phyloP scores from a whole-genome alignment of 2,888 invertebrate species.

The Oxyteleia sp. region DNA sequence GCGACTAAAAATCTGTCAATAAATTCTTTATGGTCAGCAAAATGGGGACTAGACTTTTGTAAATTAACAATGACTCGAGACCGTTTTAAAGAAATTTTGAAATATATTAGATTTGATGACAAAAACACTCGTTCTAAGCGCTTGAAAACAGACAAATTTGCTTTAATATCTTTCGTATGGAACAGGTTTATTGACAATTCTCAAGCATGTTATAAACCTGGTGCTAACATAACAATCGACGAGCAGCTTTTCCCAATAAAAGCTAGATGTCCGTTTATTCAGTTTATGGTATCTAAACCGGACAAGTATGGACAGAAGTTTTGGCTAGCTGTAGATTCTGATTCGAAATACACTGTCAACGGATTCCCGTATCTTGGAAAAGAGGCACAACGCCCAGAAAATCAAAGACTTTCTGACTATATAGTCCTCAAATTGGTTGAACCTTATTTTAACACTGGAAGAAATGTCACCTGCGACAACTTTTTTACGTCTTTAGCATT shows the following conservation, averaged over 20 bases:
- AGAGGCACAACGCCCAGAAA: background rate
- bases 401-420: conserved; percentile 1
- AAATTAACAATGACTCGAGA: too few species aligned
- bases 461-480: conserved; percentile 6
- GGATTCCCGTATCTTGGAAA: background rate
- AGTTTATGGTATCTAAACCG: conserved; percentile 59
- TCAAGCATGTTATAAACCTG: conserved; percentile 48
- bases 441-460: conserved; percentile 4
- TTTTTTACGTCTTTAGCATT: conserved; percentile 4
- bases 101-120: conserved; percentile 54
- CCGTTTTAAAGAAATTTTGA: too few species aligned
- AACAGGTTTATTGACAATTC: conserved; percentile 50
- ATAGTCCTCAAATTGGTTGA: background rate
- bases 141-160: conserved; percentile 46
- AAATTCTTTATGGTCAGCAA: too few species aligned
- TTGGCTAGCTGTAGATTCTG: background rate
- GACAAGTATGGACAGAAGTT: conserved; percentile 76
- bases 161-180: conserved; percentile 50
- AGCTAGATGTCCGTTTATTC: conserved; percentile 58
- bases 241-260: conserved; percentile 77
- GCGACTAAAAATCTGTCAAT: background rate
- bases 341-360: background rate
- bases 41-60: too few species aligned
- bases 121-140: conserved; percentile 33
- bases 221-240: conserved; percentile 44